Evolutionary conservation across 2,113 vertebrate species (phyloP), one percentile per base, ranked within the genome.

Genomic region (Pelodiscus sinensis): DNA sequence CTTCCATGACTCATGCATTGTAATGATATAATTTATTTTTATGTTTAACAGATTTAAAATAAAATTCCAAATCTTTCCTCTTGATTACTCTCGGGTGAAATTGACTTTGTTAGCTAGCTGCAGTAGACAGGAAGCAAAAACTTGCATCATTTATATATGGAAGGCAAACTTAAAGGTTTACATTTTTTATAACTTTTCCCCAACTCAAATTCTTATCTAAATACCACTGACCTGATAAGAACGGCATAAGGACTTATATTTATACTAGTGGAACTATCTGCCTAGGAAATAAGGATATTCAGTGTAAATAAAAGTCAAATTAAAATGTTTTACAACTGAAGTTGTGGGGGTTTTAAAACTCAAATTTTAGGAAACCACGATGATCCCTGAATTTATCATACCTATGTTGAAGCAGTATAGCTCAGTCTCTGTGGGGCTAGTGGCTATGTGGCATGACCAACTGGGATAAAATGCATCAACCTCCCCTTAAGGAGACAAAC

Each of bases 41-140:
- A 79, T 84, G 82, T 93, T 93, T 84, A 87, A 82, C 91, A n/a
- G 52, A 55, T 50, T 95, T 93, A 92, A 85, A 90, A 92, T 65
- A 81, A 55, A 92, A 95, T 94, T 73, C 83, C 73, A 94, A 0
- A 71, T 94, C 60, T 87, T 88, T 95, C 81, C 83, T 92, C 89
- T 91, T 90, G 91, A 79, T 52, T 94, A 83, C 79, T 94, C 88
- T 93, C 1, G 0, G 58, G 31, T 92, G 84, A 95, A 95, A 96
- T 68, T 91, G 92, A 94, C 56, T 85, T 92, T 91, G 24, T 65
- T 95, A 31, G 19, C 73, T 78, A 90, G 78, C 65, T 90, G 58
- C 11, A 5, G 52, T 82, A 60, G n/a, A 90, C 22, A 86, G 24
- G 29, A 38, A 95, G 62, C 31, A 89, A 84, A 92, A 65, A 16